Conservation (phyloP, 2,797 vertebrate genomes). For the Helarctos malayanus region DNA sequence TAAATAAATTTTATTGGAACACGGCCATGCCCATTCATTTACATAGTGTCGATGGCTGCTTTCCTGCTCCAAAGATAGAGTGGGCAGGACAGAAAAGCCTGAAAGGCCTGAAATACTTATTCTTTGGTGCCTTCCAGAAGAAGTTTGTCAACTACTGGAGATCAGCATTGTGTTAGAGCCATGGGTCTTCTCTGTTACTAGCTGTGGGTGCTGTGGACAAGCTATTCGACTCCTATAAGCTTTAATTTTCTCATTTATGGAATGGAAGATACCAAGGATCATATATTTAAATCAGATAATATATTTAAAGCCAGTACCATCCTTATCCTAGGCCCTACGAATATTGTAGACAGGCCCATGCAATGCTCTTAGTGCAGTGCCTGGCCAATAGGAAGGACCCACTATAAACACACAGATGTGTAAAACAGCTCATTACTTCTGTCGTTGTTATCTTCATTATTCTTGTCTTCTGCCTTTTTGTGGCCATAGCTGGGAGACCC, state of each 20-base stretch:
- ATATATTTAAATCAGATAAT: not conserved
- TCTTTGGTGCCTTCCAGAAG: not conserved
- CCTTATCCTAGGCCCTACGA: not conserved
- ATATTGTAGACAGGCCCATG: not conserved
- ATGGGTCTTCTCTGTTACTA: not conserved
- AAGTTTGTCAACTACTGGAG: not conserved
- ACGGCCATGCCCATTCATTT: not conserved
- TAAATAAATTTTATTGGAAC: not conserved
- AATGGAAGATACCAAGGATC: not conserved
- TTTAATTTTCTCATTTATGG: not conserved
- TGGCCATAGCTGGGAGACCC: not conserved
- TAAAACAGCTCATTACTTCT: not conserved
- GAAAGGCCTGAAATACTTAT: not conserved
- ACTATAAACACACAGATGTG: accelerated
- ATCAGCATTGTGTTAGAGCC: not conserved
- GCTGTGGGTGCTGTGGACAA: not conserved
- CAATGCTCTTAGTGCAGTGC: not conserved
- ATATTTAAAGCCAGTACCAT: not conserved
- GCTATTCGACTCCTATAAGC: not conserved
- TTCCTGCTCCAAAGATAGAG: not conserved
- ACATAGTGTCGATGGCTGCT: not conserved
- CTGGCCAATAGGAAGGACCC: not conserved
- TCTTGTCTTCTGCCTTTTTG: not conserved
- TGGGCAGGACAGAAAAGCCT: not conserved
- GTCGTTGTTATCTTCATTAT: not conserved